These are phyloP conservation scores for Brachymystax lenok DNA, from an alignment of 2,797 vertebrate genomes.

Conservation along the genomic window DNA sequence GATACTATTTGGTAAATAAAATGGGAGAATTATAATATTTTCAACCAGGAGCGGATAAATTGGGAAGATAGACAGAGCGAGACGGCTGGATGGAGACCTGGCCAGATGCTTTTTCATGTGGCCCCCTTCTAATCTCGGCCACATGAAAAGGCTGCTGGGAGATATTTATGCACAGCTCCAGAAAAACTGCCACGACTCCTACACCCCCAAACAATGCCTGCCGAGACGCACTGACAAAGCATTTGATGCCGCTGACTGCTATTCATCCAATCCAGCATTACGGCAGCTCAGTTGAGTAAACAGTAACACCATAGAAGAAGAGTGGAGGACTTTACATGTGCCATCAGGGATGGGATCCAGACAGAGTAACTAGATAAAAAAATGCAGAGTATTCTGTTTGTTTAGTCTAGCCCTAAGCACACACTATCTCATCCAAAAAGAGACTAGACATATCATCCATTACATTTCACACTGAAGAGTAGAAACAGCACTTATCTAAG, in stretches of 20 bases:
- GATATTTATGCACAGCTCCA: constrained; percentile 15
- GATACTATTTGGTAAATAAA: constrained; percentile 1
- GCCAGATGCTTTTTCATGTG: constrained; percentile 5
- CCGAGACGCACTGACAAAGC: not conserved
- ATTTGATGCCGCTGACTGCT: constrained; percentile 25
- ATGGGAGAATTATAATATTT: not conserved
- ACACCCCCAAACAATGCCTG: constrained; percentile 30
- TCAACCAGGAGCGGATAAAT: not conserved
- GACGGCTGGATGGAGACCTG: not conserved
- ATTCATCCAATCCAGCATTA: constrained; percentile 3
- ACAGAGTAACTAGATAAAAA: not conserved
- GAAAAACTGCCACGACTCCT: constrained; percentile 6
- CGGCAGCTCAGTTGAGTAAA: constrained; percentile 1
- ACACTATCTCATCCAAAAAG: not conserved
- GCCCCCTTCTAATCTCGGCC: not conserved
- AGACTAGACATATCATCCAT: not conserved
- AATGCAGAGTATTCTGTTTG: constrained; percentile 1
- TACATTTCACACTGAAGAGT: constrained; percentile 3
- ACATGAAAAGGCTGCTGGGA: constrained; percentile 21
- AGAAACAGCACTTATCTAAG: constrained; percentile 22
- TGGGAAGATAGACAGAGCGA: not conserved
- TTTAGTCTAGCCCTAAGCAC: not conserved
- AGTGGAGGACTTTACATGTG: not conserved
- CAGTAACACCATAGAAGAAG: not conserved
- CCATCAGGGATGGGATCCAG: not conserved